Base-by-base conservation (phyloP, 2,113 vertebrate species). In the Plestiodon gilberti region DNA sequence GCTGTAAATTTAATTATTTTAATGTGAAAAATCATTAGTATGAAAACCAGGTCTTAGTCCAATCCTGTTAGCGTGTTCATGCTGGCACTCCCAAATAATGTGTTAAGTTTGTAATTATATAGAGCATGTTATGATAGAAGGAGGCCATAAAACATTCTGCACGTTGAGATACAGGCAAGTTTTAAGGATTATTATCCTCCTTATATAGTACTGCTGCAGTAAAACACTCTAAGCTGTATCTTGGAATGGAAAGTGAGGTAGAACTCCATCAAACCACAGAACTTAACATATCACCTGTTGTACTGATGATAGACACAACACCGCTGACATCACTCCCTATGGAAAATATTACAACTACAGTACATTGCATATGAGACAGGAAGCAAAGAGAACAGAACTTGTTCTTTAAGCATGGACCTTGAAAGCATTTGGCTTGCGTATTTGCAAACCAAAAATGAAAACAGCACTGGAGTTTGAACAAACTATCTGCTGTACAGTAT, bases 361-460 rank as follows among this genome's bases (percentile, higher is more conserved):
- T n/a, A 75, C n/a, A 82, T 64, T 30, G 73, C 61, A 84, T 57
- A 76, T 43, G 55, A 81, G 69, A 77, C 15, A 79, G 74, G 81
- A 80, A 91, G 62, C 43, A 77, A 88, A 85, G 62, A 64, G 59
- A 62, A 83, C 40, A 69, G 81, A 89, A 78, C 71, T 17, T 77
- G 28, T 74, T 82, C 75, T 88, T 77, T 76, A 61, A 84, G 80
- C 65, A 84, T 81, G 62, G 64, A 62, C 33, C 28, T 71, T 81
- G 86, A 87, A 83, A 86, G 82, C 74, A 75, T 86, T 87, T 88
- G 88, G 33, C 78, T 30, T 35, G 57, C 62, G 48, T 40, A 78
- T 88, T 91, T 90, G 61, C 28, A 71, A 80, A 89, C 40, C 35
- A 89, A 75, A 78, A 87, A 89, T 78, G 64, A 85, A 87, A 91